Conservation (phyloP, 2,113 vertebrate genomes). For the Gopherus evgoodei region DNA sequence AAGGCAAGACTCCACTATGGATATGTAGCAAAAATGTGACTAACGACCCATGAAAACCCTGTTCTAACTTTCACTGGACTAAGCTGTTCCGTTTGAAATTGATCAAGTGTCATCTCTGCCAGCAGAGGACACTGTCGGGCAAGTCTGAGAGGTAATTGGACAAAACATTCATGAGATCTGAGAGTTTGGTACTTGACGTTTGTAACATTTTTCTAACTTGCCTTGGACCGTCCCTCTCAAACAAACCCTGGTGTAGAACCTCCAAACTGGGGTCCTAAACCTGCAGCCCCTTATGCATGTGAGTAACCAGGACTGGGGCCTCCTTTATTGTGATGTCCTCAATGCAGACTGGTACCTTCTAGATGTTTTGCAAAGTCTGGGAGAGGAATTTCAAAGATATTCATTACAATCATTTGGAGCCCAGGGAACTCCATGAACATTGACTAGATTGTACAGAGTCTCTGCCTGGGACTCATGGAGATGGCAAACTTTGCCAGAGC, state of each 20-base stretch:
- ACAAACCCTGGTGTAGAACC: neutral
- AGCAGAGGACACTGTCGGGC: neutral
- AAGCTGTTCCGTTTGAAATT: neutral
- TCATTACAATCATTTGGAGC: rapidly evolving
- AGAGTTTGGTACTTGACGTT: neutral
- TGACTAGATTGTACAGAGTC: neutral
- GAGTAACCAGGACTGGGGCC: neutral
- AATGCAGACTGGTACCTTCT: neutral
- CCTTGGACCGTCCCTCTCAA: neutral
- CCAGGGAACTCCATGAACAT: neutral
- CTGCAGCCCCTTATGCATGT: too few relatives aligned
- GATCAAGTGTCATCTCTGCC: rapidly evolving
- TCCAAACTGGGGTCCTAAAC: neutral
- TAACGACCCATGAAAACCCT: neutral
- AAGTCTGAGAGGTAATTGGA: neutral
- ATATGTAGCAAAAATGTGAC: conserved; percentile 44
- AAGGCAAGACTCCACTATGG: conserved; percentile 55
- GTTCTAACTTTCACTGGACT: neutral
- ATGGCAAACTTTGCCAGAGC: rapidly evolving
- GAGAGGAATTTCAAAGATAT: neutral
- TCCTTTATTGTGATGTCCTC: neutral
- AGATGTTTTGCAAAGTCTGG: neutral
- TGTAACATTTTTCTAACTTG: neutral
- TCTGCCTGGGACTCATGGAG: neutral
- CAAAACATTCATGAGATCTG: neutral